phyloP scores from a whole-genome alignment of 2,797 vertebrate genomes.

The Sphenodon punctatus region DNA sequence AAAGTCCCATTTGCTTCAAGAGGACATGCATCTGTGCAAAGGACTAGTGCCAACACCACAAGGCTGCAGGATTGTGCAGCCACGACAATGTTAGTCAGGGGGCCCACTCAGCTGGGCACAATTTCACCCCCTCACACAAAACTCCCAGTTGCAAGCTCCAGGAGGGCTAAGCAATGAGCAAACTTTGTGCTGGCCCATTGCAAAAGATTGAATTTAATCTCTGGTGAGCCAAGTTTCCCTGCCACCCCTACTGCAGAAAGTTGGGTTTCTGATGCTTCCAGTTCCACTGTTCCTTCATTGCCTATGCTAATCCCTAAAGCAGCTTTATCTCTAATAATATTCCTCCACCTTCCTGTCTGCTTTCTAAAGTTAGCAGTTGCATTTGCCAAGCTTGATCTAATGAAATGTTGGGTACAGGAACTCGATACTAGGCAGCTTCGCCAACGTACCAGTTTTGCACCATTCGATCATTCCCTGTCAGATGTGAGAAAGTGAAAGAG shows the following conservation, averaged over 20 bases:
- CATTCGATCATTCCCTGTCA: not conserved
- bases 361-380: not conserved
- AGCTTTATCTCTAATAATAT: not conserved
- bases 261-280: not conserved
- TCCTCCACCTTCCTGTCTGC: not conserved
- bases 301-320: constrained; percentile 22
- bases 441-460: not conserved
- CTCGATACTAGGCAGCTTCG: not conserved
- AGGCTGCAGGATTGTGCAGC: too few species aligned
- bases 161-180: too few species aligned
- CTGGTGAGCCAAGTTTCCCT: not conserved
- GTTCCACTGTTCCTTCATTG: not conserved
- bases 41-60: too few species aligned
- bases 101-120: too few species aligned
- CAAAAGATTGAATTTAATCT: not conserved
- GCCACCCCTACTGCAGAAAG: not conserved
- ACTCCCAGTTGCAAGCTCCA: too few species aligned
- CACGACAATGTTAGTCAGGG: too few species aligned
- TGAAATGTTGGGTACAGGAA: not conserved
- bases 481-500: too few species aligned
- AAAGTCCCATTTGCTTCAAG: too few species aligned
- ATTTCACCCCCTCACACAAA: too few species aligned
- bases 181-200: not conserved
- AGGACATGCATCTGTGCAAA: too few species aligned
- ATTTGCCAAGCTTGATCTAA: not conserved